These are phyloP conservation scores for Alentia gelatinosa DNA, from an alignment of 2,888 invertebrate genomes.

Conservation along the genomic window DNA sequence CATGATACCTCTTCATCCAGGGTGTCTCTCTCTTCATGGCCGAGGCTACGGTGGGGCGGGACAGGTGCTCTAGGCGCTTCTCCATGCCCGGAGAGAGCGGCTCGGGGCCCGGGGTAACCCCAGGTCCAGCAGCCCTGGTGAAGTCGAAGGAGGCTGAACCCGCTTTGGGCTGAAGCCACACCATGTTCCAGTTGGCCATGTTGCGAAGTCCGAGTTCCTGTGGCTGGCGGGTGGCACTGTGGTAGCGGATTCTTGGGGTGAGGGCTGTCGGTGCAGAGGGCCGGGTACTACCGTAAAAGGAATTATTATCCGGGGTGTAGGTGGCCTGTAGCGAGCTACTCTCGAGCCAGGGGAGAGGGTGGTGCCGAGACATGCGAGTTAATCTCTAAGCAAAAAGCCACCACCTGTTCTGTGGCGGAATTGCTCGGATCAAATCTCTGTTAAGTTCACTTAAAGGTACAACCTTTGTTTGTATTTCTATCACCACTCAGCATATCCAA, in stretches of 20 bases:
- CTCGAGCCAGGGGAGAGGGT: not conserved
- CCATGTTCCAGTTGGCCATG: constrained; percentile 57
- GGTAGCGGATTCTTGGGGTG: not conserved
- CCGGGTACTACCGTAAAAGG: not conserved
- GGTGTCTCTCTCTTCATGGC: constrained; percentile 47
- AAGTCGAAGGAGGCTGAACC: not conserved
- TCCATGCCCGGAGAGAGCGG: not conserved
- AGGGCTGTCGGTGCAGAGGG: not conserved
- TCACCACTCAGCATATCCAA: too few species aligned
- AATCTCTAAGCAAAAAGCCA: too few species aligned
- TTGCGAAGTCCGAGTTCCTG: not conserved
- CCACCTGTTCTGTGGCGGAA: too few species aligned
- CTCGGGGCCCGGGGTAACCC: not conserved
- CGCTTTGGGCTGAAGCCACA: constrained; percentile 52
- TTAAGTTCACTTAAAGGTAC: too few species aligned
- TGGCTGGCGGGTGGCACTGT: not conserved
- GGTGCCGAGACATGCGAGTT: not conserved
- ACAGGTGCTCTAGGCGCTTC: constrained; percentile 24
- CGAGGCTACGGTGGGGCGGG: constrained; percentile 10
- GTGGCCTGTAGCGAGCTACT: not conserved
- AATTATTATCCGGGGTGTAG: not conserved
- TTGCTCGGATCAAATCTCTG: too few species aligned
- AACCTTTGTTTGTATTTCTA: too few species aligned
- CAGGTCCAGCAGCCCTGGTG: not conserved
- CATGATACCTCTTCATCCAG: constrained; percentile 47